phyloP scores from a whole-genome alignment of 2,797 vertebrate species.

The Brotula barbata region DNA sequence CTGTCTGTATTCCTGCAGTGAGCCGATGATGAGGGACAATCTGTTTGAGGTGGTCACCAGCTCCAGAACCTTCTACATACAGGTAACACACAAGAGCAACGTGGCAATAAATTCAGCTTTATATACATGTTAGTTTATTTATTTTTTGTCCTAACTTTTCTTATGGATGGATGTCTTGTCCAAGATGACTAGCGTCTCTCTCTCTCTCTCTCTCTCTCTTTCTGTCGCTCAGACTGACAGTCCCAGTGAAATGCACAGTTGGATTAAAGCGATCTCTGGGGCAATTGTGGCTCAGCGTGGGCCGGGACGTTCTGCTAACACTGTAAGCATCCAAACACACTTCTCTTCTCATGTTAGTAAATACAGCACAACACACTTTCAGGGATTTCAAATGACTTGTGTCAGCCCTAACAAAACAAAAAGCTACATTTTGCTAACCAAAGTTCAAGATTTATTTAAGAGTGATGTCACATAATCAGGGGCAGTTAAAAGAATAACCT shows the following conservation, averaged over 20 bases:
- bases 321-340: conserved; percentile 78
- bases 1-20: conserved; percentile 74
- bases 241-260: conserved; percentile 96
- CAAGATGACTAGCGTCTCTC: neutral
- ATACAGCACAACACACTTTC: neutral
- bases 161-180: too few relatives aligned
- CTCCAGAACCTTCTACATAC: conserved; percentile 93
- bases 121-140: neutral
- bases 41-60: conserved; percentile 95
- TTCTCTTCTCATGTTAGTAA: too few relatives aligned
- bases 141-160: too few relatives aligned
- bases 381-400: too few relatives aligned
- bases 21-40: conserved; percentile 97
- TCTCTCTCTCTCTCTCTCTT: neutral
- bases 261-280: conserved; percentile 94
- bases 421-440: too few relatives aligned
- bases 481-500: too few relatives aligned
- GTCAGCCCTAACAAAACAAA: too few relatives aligned
- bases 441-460: too few relatives aligned
- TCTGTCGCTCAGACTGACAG: conserved; percentile 84
- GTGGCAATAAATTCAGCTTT: neutral
- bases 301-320: conserved; percentile 87
- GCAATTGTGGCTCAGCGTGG: conserved; percentile 95
- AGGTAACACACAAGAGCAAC: conserved; percentile 76
- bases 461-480: too few relatives aligned